These are phyloP conservation scores for Liolophura sinensis DNA, from an alignment of 1,140 invertebrate genomes.

Conservation along the genomic window DNA sequence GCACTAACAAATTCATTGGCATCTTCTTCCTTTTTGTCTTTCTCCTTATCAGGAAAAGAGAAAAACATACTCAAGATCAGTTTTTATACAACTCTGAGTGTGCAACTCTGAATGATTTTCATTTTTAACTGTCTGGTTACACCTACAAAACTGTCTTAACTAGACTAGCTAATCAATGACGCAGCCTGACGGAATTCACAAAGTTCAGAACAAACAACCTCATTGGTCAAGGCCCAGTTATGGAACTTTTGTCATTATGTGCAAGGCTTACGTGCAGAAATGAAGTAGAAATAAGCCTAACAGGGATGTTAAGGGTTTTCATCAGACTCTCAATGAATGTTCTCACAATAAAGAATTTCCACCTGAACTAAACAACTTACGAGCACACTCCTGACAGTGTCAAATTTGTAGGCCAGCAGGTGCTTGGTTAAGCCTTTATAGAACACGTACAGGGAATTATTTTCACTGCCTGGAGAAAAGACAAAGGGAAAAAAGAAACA, in stretches of 20 bases:
- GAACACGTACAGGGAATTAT: slow-evolving; percentile 92
- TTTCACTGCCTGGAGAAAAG: slow-evolving; percentile 73
- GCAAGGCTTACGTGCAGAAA: too few species aligned
- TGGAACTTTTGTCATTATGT: too few species aligned
- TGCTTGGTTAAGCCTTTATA: slow-evolving; percentile 89
- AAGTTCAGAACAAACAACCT: too few species aligned
- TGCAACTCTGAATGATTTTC: too few species aligned
- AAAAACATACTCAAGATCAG: slow-evolving; percentile 8
- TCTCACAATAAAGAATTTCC: slow-evolving; percentile 1
- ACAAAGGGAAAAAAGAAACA: slow-evolving; percentile 9
- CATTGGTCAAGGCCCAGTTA: too few species aligned
- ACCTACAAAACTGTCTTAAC: too few species aligned
- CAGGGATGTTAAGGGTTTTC: too few species aligned
- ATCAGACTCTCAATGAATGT: neutral
- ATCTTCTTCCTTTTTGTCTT: slow-evolving; percentile 77
- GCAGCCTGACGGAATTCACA: too few species aligned
- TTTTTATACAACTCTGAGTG: too few species aligned
- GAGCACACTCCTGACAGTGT: slow-evolving; percentile 77
- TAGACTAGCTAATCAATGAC: too few species aligned
- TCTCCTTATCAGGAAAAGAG: slow-evolving; percentile 63
- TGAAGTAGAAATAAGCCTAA: too few species aligned
- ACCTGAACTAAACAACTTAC: slow-evolving; percentile 54
- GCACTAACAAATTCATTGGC: slow-evolving; percentile 93
- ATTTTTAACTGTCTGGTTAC: too few species aligned
- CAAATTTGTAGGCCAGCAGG: slow-evolving; percentile 87